These are phyloP conservation scores for Alligator mississippiensis DNA, from an alignment of 2,113 vertebrate species.

Conservation along the genomic window DNA sequence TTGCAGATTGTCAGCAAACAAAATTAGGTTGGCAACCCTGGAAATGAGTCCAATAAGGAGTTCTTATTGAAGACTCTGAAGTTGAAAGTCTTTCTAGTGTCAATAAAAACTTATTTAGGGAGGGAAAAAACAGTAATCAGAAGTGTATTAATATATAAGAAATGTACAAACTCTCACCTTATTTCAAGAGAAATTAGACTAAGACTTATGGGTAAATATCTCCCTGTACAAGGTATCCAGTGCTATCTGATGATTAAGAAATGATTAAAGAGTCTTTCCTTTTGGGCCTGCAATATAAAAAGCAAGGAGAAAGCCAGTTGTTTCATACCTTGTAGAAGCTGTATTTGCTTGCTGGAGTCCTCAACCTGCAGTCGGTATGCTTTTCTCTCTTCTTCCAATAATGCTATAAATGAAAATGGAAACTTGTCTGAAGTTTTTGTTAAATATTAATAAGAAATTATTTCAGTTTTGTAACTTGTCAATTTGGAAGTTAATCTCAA, in stretches of 20 bases:
- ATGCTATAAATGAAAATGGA: slow-evolving; percentile 78
- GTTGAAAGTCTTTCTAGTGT: background rate
- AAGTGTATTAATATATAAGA: background rate
- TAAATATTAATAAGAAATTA: background rate
- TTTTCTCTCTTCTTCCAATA: slow-evolving; percentile 95
- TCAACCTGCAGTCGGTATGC: slow-evolving; percentile 89
- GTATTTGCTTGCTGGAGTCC: slow-evolving; percentile 95
- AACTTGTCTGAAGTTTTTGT: slow-evolving; percentile 23
- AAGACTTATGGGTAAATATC: background rate
- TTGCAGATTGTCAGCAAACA: no score
- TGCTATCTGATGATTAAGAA: background rate
- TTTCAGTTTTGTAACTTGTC: slow-evolving; percentile 3
- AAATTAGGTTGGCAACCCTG: no score
- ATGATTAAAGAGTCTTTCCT: background rate
- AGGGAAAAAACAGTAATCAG: background rate
- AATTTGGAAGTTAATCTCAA: slow-evolving; percentile 32
- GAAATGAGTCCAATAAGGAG: background rate
- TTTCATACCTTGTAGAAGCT: slow-evolving; percentile 92
- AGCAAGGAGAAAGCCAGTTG: background rate
- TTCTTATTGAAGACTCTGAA: background rate
- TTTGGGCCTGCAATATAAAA: background rate
- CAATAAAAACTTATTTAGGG: background rate
- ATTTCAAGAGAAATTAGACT: background rate
- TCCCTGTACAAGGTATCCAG: background rate
- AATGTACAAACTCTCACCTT: background rate